Conservation (phyloP, 2,888 invertebrate species). For the Dilophus febrilis region DNA sequence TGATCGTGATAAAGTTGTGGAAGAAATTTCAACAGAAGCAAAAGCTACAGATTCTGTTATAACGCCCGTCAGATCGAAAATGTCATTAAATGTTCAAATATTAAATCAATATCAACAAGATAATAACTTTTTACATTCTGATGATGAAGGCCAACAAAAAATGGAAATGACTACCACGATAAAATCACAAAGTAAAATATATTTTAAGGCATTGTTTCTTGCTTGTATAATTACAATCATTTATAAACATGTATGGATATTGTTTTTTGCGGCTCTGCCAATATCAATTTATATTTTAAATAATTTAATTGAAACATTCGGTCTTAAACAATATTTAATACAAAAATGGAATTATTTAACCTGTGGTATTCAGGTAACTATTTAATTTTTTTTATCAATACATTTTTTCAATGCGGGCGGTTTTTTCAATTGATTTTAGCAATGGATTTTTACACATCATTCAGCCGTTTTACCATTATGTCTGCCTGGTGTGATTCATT, state of each 20-base stretch:
- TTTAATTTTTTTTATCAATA: not conserved
- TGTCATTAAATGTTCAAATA: slow-evolving; percentile 18
- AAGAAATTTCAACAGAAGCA: not conserved
- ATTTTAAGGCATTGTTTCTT: slow-evolving; percentile 63
- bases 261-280: slow-evolving; percentile 61
- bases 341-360: not conserved
- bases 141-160: too few species aligned
- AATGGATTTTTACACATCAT: slow-evolving; percentile 33
- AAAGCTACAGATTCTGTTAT: not conserved
- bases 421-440: slow-evolving; percentile 25
- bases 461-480: slow-evolving; percentile 58
- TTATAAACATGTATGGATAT: slow-evolving; percentile 72
- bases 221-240: slow-evolving; percentile 67
- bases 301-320: slow-evolving; percentile 33
- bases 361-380: not conserved
- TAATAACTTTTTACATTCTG: too few species aligned
- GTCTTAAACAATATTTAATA: slow-evolving; percentile 34
- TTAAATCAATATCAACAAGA: too few species aligned
- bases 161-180: too few species aligned
- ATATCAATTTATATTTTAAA: slow-evolving; percentile 49
- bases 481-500: slow-evolving; percentile 55
- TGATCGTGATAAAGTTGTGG: too few species aligned
- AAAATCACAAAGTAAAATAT: slow-evolving; percentile 45
- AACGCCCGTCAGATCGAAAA: slow-evolving; percentile 7
- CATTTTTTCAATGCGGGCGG: not conserved